Conservation (phyloP, 2,113 vertebrate genomes). For the Alligator sinensis region DNA sequence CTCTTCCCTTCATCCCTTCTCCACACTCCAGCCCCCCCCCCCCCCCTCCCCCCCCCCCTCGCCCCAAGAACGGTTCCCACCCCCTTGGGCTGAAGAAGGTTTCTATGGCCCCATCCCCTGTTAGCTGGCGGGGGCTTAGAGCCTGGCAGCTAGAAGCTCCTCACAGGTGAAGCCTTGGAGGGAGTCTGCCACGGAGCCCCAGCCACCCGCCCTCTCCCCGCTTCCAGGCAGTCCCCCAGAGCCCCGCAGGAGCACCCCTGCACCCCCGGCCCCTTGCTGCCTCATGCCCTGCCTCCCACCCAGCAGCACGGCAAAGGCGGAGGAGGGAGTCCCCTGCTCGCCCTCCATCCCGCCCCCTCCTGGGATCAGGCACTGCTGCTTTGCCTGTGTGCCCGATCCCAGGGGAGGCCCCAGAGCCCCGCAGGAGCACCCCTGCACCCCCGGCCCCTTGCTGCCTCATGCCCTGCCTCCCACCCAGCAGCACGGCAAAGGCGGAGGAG, state of each 20-base stretch:
- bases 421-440: neutral
- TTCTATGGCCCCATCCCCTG: neutral
- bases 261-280: neutral
- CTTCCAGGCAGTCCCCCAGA: neutral
- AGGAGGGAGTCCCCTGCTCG: too few relatives aligned
- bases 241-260: neutral
- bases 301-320: neutral
- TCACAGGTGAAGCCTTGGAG: neutral
- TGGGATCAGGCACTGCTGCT: neutral
- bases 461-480: neutral
- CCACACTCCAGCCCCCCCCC: rapidly evolving
- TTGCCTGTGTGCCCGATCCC: neutral
- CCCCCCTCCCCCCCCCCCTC: neutral
- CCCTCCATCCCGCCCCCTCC: neutral
- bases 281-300: neutral
- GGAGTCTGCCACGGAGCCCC: neutral
- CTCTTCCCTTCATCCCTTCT: rapidly evolving
- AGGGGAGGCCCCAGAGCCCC: too few relatives aligned
- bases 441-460: neutral
- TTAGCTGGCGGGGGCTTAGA: neutral
- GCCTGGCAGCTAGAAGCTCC: neutral
- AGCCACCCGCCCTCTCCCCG: neutral
- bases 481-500: too few relatives aligned
- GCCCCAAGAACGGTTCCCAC: too few relatives aligned
- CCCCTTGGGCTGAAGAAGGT: neutral